Evolutionary conservation across 64 coral and sea anemone species (phyloP), one percentile per base, ranked within the genome.

Genomic region (Dendronephthya gigantea): DNA sequence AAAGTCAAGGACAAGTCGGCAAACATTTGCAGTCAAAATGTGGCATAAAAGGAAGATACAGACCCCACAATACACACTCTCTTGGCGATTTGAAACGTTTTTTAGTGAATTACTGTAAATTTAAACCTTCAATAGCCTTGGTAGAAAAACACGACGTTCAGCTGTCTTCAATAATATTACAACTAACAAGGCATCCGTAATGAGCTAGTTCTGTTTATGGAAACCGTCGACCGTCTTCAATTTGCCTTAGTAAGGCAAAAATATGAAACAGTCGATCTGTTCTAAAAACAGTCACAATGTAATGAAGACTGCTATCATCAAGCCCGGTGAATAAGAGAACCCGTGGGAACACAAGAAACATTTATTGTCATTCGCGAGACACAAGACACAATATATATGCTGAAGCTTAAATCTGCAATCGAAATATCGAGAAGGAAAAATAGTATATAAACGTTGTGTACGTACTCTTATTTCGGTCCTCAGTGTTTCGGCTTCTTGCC

Each of bases 401-500:
- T 7, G 22, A 62, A 62, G 55, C 55, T 62, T 19, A 1, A 22
- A 62, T 19, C 25, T 9, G 55, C 25, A 27, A n/a, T 62, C 55
- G 25, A 62, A n/a, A 62, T 23, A n/a, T 62, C 19, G 55, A 62
- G 55, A 62, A 62, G 8, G 19, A 13, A 19, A 27, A 16, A 27
- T 12, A 62, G 0, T 22, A 23, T 62, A 5, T 62, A 62, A 19
- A 62, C 19, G 12, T 6, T 45, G 41, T 45, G 4, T 16, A 79
- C 72, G 2, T 79, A 79, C 72, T 33, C 72, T 2, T 0, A 79
- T 79, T 79, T 79, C 72, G 34, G 72, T 79, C 32, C 72, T 34
- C 13, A 79, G 72, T 39, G 72, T 79, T 29, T 79, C 72, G 32
- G 72, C 72, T 79, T 79, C 72, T 79, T 79, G 72, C 72, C 72